Evolutionary conservation across 2,797 vertebrate genomes (phyloP).

Genomic region (Bufotes viridis): DNA sequence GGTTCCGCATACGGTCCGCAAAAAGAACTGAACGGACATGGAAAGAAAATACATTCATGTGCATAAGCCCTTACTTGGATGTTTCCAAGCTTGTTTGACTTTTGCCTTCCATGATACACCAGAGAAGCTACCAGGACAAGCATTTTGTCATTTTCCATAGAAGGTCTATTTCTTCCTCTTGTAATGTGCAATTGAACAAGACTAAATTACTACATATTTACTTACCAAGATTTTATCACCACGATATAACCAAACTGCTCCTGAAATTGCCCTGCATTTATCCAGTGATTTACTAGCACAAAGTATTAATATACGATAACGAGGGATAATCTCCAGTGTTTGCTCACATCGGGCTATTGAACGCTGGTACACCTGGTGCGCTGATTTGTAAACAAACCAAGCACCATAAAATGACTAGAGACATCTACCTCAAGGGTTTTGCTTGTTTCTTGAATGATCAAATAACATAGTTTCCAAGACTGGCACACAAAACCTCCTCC

Average conservation of each 20-base stretch:
- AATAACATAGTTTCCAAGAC: not conserved
- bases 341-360: conserved; percentile 38
- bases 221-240: not conserved
- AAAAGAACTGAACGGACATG: too few relatives aligned
- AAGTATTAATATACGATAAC: conserved; percentile 2
- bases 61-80: too few relatives aligned
- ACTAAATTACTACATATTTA: not conserved
- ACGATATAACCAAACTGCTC: conserved; percentile 3
- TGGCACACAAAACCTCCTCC: not conserved
- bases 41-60: too few relatives aligned
- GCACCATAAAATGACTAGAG: not conserved
- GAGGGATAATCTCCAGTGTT: conserved; percentile 39
- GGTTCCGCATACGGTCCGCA: too few relatives aligned
- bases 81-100: not conserved
- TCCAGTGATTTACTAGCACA: conserved; percentile 38
- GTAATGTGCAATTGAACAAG: not conserved
- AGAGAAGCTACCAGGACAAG: not conserved
- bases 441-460: not conserved
- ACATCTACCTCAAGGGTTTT: not conserved
- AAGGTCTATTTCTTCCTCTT: not conserved
- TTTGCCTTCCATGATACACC: not conserved
- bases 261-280: conserved; percentile 14
- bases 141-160: not conserved
- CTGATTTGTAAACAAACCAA: conserved; percentile 12
- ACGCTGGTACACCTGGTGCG: conserved; percentile 40